phyloP scores from a whole-genome alignment of 37 sponge, comb jelly and placozoan species.

The Aplysina aerophoba region DNA sequence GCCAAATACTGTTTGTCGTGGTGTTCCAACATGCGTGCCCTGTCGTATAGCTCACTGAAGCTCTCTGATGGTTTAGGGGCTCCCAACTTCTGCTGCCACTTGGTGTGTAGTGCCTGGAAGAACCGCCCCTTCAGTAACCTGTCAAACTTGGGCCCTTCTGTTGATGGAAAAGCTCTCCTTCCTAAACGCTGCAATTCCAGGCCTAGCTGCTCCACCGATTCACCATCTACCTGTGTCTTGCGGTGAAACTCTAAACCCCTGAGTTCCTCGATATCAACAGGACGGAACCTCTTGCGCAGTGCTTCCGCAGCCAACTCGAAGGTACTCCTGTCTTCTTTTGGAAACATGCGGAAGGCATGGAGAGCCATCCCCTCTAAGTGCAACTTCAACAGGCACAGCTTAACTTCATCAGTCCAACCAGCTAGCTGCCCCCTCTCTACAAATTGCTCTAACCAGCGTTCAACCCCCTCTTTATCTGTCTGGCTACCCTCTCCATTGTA shows the following conservation, averaged over 20 bases:
- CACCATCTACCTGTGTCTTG: slow-evolving; percentile 5
- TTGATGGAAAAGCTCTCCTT: slow-evolving; percentile 5
- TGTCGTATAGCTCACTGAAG: slow-evolving; percentile 14
- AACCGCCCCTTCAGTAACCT: slow-evolving; percentile 32
- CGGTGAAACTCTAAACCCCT: slow-evolving; percentile 38
- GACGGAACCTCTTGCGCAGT: slow-evolving; percentile 34
- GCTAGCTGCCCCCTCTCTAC: background rate
- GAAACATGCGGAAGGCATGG: background rate
- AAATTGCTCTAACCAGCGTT: slow-evolving; percentile 24
- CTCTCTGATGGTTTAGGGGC: slow-evolving; percentile 28
- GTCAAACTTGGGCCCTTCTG: slow-evolving; percentile 22
- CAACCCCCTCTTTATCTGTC: slow-evolving; percentile 17
- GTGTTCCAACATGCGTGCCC: background rate
- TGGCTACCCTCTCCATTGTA: slow-evolving; percentile 20
- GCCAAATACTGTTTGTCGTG: background rate
- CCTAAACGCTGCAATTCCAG: slow-evolving; percentile 11
- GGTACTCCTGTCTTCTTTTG: background rate
- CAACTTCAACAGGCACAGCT: slow-evolving; percentile 31
- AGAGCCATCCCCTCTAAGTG: slow-evolving; percentile 27
- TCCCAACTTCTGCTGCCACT: slow-evolving; percentile 38
- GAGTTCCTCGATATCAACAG: slow-evolving; percentile 39
- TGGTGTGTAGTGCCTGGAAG: slow-evolving; percentile 20
- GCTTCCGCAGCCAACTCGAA: background rate
- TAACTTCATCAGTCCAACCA: slow-evolving; percentile 8
- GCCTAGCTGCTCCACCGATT: slow-evolving; percentile 38